Percentiles rank a stretch among this genome's conserved stretches.
These are phyloP conservation scores for Micromys minutus DNA, from an alignment of 2,113 vertebrate species.

Conservation along the genomic window DNA sequence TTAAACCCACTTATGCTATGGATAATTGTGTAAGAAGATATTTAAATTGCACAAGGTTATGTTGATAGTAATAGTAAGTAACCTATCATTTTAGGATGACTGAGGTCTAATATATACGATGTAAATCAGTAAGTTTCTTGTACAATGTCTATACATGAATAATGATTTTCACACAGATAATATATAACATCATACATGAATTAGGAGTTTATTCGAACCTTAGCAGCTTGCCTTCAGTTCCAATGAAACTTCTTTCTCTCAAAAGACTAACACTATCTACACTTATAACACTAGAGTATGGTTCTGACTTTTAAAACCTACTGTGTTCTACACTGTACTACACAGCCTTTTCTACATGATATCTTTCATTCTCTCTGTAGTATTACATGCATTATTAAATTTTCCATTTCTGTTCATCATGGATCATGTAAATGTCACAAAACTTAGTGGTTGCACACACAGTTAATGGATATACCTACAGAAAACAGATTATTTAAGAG, in stretches of 20 bases:
- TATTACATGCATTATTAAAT: not conserved
- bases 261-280: not conserved
- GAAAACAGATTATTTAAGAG: too few relatives aligned
- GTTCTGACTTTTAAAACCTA: not conserved
- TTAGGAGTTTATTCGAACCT: not conserved
- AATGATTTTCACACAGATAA: not conserved
- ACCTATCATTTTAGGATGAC: not conserved
- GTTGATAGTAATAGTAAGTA: not conserved
- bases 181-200: not conserved
- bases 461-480: not conserved
- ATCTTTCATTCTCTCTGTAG: not conserved
- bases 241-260: not conserved
- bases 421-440: not conserved
- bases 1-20: not conserved
- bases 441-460: not conserved
- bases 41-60: not conserved
- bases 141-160: not conserved
- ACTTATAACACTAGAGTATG: not conserved
- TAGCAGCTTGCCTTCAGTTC: not conserved
- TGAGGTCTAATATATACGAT: not conserved
- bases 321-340: not conserved
- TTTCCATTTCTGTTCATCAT: not conserved
- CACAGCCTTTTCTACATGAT: not conserved
- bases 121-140: not conserved
- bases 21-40: conserved; percentile 23